Evolutionary conservation across 2,888 invertebrate genomes (phyloP), one percentile per base, ranked within the genome.

Genomic region (Yponomeuta cagnagella): DNA sequence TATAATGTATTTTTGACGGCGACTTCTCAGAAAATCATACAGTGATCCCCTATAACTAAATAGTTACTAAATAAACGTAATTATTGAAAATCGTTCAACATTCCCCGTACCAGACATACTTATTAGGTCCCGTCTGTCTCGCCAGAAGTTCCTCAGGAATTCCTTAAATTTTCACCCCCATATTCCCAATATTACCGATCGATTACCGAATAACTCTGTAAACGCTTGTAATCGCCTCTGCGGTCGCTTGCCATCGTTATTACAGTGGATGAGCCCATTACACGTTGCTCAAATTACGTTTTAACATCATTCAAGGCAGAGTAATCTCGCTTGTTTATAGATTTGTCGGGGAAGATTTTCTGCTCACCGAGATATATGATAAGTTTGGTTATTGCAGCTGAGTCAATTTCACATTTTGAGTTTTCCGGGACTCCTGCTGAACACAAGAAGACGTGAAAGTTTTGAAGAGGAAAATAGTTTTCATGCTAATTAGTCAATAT

Each of bases 131-230:
- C 76, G 74, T 75, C 74, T 74, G 73, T 71, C 69, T 74, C 76
- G 76, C 75, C 79, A 77, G 76, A 77, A 79, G 78, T 79, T 76
- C 76, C 75, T 64, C 74, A 76, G 77, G 77, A 82, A 86, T 87
- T 86, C 83, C 83, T 77, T 72, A 74, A 75, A 79, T 77, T 77
- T 76, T 75, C 71, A 73, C 85, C 67, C 72, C 71, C 64, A 71
- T 70, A 30, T 72, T 86, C 82, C 83, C 82, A 83, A 88, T 86
- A 86, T 86, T 85, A 78, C 77, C 75, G 75, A 80, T 78, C 86
- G 86, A 88, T 90, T 90, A 90, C 88, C 82, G 84, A 86, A 89
- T 89, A 84, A 86, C 86, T 84, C 83, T 81, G 89, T 90, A 90
- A 91, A 86, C 80, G 88, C 83, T 85, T 87, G 90, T 91, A 89